phyloP scores from a whole-genome alignment of 64 coral and sea anemone species.

The Platygyra sinensis region DNA sequence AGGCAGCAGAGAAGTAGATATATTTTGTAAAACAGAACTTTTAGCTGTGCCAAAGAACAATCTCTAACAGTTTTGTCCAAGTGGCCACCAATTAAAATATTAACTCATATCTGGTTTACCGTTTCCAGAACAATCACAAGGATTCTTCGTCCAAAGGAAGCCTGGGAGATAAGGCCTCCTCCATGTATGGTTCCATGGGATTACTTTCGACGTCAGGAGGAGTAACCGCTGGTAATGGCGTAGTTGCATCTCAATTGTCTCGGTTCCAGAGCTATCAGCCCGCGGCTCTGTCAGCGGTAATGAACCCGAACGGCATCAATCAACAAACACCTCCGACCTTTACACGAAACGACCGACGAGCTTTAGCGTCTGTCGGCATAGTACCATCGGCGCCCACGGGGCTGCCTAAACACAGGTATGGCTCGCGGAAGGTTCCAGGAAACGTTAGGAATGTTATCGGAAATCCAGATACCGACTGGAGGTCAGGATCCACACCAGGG shows the following conservation, averaged over 20 bases:
- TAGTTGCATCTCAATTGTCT: constrained; percentile 36
- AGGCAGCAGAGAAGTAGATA: no score
- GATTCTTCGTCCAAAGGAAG: not conserved
- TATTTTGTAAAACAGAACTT: no score
- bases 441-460: constrained; percentile 43
- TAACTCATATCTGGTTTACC: not conserved
- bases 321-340: constrained; percentile 49
- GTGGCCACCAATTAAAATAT: not conserved
- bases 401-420: constrained; percentile 67
- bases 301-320: constrained; percentile 52
- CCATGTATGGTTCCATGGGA: constrained; percentile 18
- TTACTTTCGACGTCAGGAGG: constrained; percentile 22
- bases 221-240: constrained; percentile 10
- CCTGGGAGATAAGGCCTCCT: not conserved
- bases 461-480: constrained; percentile 58
- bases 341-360: constrained; percentile 71
- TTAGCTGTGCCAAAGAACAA: no score
- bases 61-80: no score
- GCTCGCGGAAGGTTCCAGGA: constrained; percentile 63
- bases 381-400: constrained; percentile 41
- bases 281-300: constrained; percentile 49
- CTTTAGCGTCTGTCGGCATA: constrained; percentile 67
- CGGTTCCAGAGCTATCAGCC: constrained; percentile 68
- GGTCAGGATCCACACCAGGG: not conserved
- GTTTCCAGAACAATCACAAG: not conserved